Evolutionary conservation across 2,888 invertebrate species (phyloP), one percentile per base, ranked within the genome.

Genomic region (Drosophila robusta): DNA sequence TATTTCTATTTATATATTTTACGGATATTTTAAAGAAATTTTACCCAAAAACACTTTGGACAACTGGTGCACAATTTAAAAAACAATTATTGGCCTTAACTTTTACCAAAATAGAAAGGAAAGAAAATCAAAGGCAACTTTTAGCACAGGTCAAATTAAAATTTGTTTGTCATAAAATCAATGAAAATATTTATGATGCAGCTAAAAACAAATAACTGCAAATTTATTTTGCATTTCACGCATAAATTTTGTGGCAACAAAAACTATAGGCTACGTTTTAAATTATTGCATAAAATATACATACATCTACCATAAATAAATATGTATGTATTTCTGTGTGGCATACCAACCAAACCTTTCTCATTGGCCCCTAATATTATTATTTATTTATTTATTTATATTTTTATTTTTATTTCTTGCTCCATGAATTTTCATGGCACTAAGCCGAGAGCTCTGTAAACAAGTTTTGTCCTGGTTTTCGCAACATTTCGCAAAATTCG

Each of bases 121-220:
- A 12, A 12, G 14, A 14, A 22, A 39, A 26, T 47, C 26, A 54
- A 7, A 12, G 45, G 4, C 34, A 24, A 58, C 32, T 41, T 46
- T 52, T 36, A 22, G n/a, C 12, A 16, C 45, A 50, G 61, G 42
- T 55, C 26, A 87, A 85, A 76, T 82, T 61, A 44, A 82, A 70
- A 66, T 66, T 82, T 73, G 38, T 70, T 62, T 54, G 64, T 66
- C 63, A 66, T 52, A 80, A 86, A 83, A 88, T 83, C 83, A 74
- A 82, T 83, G 70, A 80, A 86, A 88, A 88, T 86, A 71, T 88
- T 83, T 88, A 64, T 62, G 73, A 24, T 58, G 47, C 55, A 45
- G 54, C 52, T 32, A 56, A 78, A 81, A 79, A 58, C 60, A 78
- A 84, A 75, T 64, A 78, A 49, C 52, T 45, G 55, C 36, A 72